Conservation (phyloP, 2,113 vertebrate genomes). For the Trematomus loennbergii region DNA sequence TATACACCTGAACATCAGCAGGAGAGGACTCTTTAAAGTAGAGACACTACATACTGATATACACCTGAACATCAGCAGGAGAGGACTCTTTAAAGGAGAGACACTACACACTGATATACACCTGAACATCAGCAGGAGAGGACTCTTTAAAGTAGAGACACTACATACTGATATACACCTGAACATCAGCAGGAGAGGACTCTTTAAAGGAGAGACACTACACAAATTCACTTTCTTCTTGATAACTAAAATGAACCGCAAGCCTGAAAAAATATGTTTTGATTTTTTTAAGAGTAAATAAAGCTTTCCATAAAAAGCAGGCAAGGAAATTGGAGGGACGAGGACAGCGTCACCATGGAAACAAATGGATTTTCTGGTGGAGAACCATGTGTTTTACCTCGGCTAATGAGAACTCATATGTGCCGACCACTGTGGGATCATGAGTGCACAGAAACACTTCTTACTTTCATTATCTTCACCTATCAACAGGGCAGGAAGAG, state of each 20-base stretch:
- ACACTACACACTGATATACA: too few relatives aligned
- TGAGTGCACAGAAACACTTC: constrained; percentile 42
- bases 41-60: too few relatives aligned
- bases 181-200: too few relatives aligned
- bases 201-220: too few relatives aligned
- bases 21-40: too few relatives aligned
- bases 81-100: too few relatives aligned
- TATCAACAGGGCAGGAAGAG: constrained; percentile 5
- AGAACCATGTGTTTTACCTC: constrained; percentile 69
- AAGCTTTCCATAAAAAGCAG: constrained; percentile 70
- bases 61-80: too few relatives aligned
- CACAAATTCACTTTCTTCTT: neutral
- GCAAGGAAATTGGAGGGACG: constrained; percentile 66
- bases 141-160: too few relatives aligned
- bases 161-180: too few relatives aligned
- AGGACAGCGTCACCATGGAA: constrained; percentile 70
- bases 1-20: too few relatives aligned
- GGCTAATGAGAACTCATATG: constrained; percentile 72
- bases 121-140: too few relatives aligned
- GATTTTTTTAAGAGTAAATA: constrained; percentile 44
- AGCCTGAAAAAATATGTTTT: neutral
- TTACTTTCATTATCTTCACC: constrained; percentile 46
- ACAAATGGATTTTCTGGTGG: constrained; percentile 74
- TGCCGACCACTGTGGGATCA: constrained; percentile 49
- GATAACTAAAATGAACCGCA: neutral